These are phyloP conservation scores for Thymallus thymallus DNA, from an alignment of 2,113 vertebrate genomes.

Conservation along the genomic window DNA sequence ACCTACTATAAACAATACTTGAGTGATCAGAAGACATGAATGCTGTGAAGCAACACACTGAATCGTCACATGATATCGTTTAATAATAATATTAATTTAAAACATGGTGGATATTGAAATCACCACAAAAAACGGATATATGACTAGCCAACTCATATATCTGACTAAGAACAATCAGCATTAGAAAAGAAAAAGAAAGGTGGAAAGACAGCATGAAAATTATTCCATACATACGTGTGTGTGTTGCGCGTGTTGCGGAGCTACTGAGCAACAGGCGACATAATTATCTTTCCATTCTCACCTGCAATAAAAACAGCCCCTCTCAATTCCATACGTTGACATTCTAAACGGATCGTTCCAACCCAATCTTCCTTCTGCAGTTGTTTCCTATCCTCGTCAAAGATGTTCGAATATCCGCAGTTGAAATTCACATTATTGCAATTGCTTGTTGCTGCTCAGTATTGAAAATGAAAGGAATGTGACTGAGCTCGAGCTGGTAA, in stretches of 20 bases:
- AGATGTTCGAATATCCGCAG: constrained; percentile 3
- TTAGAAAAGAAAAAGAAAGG: constrained; percentile 1
- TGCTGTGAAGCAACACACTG: neutral
- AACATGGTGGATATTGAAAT: neutral
- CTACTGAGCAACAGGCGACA: constrained; percentile 75
- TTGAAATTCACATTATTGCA: constrained; percentile 28
- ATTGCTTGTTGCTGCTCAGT: constrained; percentile 31
- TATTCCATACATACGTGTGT: neutral
- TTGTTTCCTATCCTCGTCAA: neutral
- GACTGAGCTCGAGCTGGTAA: constrained; percentile 11
- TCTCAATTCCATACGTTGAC: constrained; percentile 29
- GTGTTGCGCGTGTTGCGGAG: too few species aligned
- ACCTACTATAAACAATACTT: neutral
- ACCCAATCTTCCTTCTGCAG: constrained; percentile 8
- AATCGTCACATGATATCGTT: neutral
- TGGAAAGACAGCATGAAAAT: neutral
- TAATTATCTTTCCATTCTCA: constrained; percentile 59
- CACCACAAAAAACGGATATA: too few species aligned
- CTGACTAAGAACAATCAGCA: neutral
- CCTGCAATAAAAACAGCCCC: constrained; percentile 59
- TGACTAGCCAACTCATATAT: neutral
- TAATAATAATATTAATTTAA: neutral
- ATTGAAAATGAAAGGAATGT: constrained; percentile 21
- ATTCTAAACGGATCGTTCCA: constrained; percentile 20
- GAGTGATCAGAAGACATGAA: neutral